A percentile compares a stretch with the other conserved stretches of the same genome.
phyloP scores from a whole-genome alignment of 2,113 vertebrate species.

The Pogonocichla stellata region DNA sequence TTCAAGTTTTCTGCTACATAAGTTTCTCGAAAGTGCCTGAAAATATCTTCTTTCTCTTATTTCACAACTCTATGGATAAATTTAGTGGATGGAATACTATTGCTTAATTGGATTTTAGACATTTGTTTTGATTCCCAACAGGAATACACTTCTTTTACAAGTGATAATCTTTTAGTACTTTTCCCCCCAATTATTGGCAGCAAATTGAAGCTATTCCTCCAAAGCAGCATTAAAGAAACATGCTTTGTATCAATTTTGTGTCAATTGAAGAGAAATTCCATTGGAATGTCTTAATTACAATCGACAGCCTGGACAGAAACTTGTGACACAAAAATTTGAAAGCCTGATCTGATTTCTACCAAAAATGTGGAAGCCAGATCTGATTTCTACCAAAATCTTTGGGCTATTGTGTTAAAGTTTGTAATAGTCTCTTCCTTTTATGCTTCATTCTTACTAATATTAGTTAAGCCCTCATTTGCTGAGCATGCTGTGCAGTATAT shows the following conservation, averaged over 20 bases:
- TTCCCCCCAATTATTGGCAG: not conserved
- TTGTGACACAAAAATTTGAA: not conserved
- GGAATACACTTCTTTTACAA: not conserved
- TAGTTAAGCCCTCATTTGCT: not conserved
- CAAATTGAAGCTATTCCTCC: not conserved
- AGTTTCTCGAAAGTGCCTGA: not conserved
- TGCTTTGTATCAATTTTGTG: not conserved
- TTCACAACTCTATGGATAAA: not conserved
- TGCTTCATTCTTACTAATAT: not conserved
- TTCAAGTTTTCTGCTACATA: not conserved
- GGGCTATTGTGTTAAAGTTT: not conserved
- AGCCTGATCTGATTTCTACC: not conserved
- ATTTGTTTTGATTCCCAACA: not conserved
- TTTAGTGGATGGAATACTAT: not conserved
- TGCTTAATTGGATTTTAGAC: not conserved
- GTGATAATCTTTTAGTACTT: not conserved
- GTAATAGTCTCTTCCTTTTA: not conserved
- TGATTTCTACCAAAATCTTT: not conserved
- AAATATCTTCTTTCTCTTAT: not conserved
- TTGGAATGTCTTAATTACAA: not conserved
- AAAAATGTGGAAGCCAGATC: not conserved
- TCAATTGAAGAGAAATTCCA: not conserved
- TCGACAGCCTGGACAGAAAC: not conserved
- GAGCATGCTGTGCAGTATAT: not conserved
- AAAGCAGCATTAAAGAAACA: not conserved